Evolutionary conservation across 2,797 vertebrate genomes (phyloP).

Genomic region (Hapalemur alaotrensis): DNA sequence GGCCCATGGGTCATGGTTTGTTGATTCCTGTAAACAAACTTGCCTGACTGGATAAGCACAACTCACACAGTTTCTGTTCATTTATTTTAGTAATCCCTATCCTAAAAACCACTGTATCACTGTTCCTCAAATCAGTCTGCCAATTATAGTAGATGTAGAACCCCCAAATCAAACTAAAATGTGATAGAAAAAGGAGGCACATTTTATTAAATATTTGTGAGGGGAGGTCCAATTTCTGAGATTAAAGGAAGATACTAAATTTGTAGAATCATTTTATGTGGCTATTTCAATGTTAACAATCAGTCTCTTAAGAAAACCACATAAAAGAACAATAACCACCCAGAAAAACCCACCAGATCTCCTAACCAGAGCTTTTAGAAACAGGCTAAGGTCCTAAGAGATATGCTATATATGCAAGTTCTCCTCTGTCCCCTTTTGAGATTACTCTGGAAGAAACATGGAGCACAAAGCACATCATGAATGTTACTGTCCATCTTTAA

Average conservation of each 20-base stretch:
- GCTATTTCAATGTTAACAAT: not conserved
- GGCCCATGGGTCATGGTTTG: not conserved
- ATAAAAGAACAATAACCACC: not conserved
- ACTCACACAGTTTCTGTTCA: not conserved
- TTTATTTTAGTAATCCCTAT: not conserved
- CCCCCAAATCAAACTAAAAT: not conserved
- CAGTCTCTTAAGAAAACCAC: not conserved
- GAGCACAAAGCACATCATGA: rapidly evolving
- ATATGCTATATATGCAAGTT: not conserved
- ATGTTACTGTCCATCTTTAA: not conserved
- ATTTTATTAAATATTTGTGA: not conserved
- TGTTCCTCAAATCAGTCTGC: not conserved
- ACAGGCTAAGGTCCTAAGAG: too few relatives aligned
- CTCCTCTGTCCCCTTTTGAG: not conserved
- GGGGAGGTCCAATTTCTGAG: not conserved
- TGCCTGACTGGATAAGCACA: not conserved
- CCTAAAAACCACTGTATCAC: not conserved
- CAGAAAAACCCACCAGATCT: not conserved
- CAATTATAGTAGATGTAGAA: not conserved
- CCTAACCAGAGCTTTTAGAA: not conserved
- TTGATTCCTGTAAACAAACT: not conserved
- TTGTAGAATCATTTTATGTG: not conserved
- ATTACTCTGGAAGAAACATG: not conserved
- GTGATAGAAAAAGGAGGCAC: not conserved
- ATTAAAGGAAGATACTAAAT: not conserved